A percentile compares a stretch with the other conserved stretches of the same genome.
phyloP scores from a whole-genome alignment of 2,888 invertebrate genomes.

The Icerya purchasi region DNA sequence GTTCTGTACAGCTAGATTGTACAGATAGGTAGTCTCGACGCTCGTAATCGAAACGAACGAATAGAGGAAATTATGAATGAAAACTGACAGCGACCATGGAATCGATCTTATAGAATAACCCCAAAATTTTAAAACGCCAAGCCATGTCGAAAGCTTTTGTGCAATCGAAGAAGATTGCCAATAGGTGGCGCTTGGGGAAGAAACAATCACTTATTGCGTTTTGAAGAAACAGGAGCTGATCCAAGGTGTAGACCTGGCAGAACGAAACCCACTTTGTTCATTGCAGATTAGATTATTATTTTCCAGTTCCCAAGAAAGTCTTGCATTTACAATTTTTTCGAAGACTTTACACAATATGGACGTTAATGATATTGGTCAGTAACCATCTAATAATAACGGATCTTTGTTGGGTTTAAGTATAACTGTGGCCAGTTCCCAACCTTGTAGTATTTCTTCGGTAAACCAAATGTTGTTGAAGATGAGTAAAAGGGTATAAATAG shows the following conservation, averaged over 20 bases:
- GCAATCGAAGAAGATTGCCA: background rate
- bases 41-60: too few relatives aligned
- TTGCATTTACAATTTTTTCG: background rate
- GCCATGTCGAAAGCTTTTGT: background rate
- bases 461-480: background rate
- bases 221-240: background rate
- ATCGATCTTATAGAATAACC: background rate
- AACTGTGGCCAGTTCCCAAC: background rate
- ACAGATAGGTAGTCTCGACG: too few relatives aligned
- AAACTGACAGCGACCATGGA: background rate
- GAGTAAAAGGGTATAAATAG: background rate
- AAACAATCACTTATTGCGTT: background rate
- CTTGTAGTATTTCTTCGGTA: background rate
- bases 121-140: background rate
- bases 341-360: background rate
- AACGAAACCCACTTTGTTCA: background rate
- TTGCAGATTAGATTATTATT: background rate
- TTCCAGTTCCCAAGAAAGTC: background rate
- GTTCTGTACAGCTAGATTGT: too few relatives aligned
- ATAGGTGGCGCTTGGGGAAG: background rate
- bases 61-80: background rate
- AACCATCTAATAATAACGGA: background rate
- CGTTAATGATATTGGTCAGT: background rate
- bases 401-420: background rate
- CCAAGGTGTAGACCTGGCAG: background rate